Base-by-base conservation (phyloP, 2,888 invertebrate genomes). In the Andrena dorsata region DNA sequence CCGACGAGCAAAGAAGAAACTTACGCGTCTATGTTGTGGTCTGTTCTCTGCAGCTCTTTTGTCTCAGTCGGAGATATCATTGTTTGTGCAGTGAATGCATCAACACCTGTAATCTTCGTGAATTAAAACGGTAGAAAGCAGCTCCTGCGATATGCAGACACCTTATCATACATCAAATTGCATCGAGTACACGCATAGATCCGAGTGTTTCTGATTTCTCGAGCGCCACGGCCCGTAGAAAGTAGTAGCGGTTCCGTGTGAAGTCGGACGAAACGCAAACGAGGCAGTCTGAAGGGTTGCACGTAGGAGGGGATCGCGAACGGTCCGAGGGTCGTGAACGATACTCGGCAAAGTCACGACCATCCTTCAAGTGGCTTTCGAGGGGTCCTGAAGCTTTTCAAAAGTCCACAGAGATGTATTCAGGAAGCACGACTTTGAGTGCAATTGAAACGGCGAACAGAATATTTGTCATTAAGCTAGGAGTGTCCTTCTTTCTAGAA, bases 311-410 rank as follows among this genome's bases (percentile, higher is more conserved):
- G 41, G 41, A 41, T 41, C 13, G 41, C 53, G 70, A 51, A 61
- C 79, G 71, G 71, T 51, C 56, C 60, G 41, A 53, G 7, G 10
- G n/a, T 65, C 71, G 49, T 72, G 26, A 47, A 76, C 71, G 72
- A 79, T 61, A 13, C 80, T 80, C 32, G 80, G 71, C 80, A 60
- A 80, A 71, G 60, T 71, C 53, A 47, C 71, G 80, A 53, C 26
- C 28, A 78, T 79, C 80, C 61, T 71, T 61, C 80, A 23, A 80
- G 71, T 66, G 61, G 30, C 8, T 71, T 66, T 53, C 53, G 23
- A 79, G 61, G 16, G 47, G 32, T 35, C 1, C 47, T 16, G 20
- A 58, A 16, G 56, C 64, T 49, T 51, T 32, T 72, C 47, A 61
- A 2, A 72, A 41, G 16, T 26, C 35, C 28, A 3, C 23, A 35